Percentiles rank a stretch among this genome's conserved stretches.
Evolutionary conservation across 1,140 invertebrate genomes (phyloP).

Genomic region (Penaeus japonicus): DNA sequence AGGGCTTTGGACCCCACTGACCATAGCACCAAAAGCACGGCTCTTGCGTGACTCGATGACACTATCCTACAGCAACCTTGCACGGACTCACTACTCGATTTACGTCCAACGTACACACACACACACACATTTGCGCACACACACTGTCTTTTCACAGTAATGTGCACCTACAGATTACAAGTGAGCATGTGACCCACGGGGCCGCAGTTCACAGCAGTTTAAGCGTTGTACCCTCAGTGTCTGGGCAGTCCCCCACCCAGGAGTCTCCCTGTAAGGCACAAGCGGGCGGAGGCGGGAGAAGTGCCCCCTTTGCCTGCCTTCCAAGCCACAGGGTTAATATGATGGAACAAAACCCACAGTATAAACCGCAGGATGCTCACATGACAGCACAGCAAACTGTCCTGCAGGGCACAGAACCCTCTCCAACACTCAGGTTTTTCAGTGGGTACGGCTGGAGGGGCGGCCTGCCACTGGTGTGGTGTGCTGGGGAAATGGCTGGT

Average conservation of each 20-base stretch:
- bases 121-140: constrained; percentile 34
- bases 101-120: constrained; percentile 46
- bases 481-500: constrained; percentile 47
- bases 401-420: constrained; percentile 48
- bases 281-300: constrained; percentile 40
- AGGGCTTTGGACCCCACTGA: constrained; percentile 16
- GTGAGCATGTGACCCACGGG: constrained; percentile 48
- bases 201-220: constrained; percentile 42
- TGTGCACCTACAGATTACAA: constrained; percentile 38
- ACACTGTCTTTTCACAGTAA: constrained; percentile 35
- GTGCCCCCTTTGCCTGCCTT: constrained; percentile 53
- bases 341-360: constrained; percentile 42
- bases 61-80: constrained; percentile 53
- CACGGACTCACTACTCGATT: constrained; percentile 49
- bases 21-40: constrained; percentile 53
- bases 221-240: constrained; percentile 54
- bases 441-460: constrained; percentile 37
- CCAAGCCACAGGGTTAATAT: constrained; percentile 54
- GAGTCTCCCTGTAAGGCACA: constrained; percentile 52
- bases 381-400: constrained; percentile 55
- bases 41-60: constrained; percentile 47
- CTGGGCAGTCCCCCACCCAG: constrained; percentile 52
- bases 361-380: constrained; percentile 33
- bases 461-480: constrained; percentile 14
- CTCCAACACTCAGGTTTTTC: constrained; percentile 37